These are phyloP conservation scores for Rhynchophorus ferrugineus DNA, from an alignment of 1,140 invertebrate species.

Conservation along the genomic window DNA sequence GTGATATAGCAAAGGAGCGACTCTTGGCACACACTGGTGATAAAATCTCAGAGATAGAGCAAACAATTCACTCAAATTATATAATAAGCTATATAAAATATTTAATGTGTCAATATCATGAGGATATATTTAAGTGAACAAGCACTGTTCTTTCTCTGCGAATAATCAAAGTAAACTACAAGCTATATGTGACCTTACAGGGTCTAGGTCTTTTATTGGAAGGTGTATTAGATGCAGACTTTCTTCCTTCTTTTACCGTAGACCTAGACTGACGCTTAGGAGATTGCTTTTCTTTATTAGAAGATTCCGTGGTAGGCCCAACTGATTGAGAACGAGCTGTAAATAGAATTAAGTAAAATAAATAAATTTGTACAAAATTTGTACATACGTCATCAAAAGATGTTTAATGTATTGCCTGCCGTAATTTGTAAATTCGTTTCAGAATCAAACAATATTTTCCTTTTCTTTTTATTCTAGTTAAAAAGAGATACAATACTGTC, in stretches of 20 bases:
- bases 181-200: conserved; percentile 45
- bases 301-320: conserved; percentile 47
- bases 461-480: too few species aligned
- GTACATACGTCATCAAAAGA: not conserved
- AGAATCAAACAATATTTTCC: too few species aligned
- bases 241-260: conserved; percentile 45
- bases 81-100: not conserved
- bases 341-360: conserved; percentile 13
- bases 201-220: conserved; percentile 51
- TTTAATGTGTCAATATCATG: not conserved
- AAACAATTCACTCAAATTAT: not conserved
- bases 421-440: too few species aligned
- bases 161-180: not conserved
- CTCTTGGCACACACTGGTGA: conserved; percentile 38
- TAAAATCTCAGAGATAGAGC: conserved; percentile 46
- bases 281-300: conserved; percentile 53
- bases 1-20: conserved; percentile 27
- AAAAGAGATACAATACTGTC: too few species aligned
- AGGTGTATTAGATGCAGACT: conserved; percentile 38
- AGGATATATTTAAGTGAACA: not conserved
- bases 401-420: too few species aligned
- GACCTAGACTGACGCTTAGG: conserved; percentile 66
- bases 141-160: not conserved
- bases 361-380: not conserved
- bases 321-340: conserved; percentile 63